Conservation (phyloP, 2,797 vertebrate genomes). For the Notamacropus eugenii region DNA sequence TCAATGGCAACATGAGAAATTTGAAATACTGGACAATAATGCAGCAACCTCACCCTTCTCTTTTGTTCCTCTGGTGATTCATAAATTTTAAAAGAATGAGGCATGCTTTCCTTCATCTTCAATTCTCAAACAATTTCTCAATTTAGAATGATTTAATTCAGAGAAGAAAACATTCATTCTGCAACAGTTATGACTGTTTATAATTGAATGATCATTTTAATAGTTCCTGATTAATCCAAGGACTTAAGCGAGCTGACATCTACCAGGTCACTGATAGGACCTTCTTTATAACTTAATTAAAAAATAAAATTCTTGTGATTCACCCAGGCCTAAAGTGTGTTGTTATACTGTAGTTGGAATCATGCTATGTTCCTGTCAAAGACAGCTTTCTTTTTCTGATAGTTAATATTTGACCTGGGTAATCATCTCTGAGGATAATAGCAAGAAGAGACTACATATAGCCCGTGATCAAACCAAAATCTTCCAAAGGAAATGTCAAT, state of each 20-base stretch:
- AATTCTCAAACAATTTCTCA: slow-evolving; percentile 47
- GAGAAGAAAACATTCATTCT: slow-evolving; percentile 29
- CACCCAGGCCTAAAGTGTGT: background rate
- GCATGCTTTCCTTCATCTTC: background rate
- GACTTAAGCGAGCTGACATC: background rate
- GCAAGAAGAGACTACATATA: background rate
- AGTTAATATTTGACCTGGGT: background rate
- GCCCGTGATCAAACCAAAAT: background rate
- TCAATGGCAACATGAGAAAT: slow-evolving; percentile 11
- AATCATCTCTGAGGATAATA: background rate
- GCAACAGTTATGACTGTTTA: background rate
- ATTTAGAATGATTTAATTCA: slow-evolving; percentile 35
- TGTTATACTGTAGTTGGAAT: background rate
- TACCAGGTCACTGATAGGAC: background rate
- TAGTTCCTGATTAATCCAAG: background rate
- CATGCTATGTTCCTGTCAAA: background rate
- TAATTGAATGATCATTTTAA: slow-evolving; percentile 19
- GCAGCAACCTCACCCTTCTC: background rate
- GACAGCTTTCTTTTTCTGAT: background rate
- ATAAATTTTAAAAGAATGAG: slow-evolving; percentile 18
- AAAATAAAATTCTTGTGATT: background rate
- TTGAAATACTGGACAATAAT: background rate
- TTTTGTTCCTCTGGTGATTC: slow-evolving; percentile 7
- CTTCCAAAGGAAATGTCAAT: background rate
- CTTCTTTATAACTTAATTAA: background rate